Conservation (phyloP, 2,797 vertebrate genomes). For the Psittacula echo region DNA sequence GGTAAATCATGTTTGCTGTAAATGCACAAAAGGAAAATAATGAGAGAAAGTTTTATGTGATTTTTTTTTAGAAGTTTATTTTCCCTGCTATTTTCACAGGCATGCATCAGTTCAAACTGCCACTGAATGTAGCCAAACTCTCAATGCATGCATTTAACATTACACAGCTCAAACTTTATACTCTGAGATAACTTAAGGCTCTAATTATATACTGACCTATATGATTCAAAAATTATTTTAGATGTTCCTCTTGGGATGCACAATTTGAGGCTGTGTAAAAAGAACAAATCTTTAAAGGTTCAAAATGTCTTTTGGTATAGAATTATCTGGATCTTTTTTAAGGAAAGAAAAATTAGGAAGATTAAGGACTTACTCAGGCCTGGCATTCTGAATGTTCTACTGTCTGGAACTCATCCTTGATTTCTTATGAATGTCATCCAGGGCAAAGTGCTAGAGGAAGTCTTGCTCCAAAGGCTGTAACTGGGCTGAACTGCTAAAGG, state of each 20-base stretch:
- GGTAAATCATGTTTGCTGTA: background rate
- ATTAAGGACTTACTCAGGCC: background rate
- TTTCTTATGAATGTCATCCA: background rate
- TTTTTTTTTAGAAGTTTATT: slow-evolving; percentile 19
- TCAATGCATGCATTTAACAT: slow-evolving; percentile 9
- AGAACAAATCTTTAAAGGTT: background rate
- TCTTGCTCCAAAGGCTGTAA: background rate
- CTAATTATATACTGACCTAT: slow-evolving; percentile 42
- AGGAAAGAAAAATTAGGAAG: background rate
- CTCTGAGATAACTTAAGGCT: background rate
- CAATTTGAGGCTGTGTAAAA: background rate
- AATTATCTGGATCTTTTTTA: background rate
- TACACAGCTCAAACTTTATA: slow-evolving; percentile 7
- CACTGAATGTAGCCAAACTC: background rate
- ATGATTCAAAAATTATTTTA: slow-evolving; percentile 32
- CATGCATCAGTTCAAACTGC: background rate
- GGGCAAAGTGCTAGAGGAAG: background rate
- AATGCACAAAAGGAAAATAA: background rate
- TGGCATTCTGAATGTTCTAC: background rate
- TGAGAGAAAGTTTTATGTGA: background rate
- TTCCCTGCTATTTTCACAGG: slow-evolving; percentile 7
- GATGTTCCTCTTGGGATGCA: background rate
- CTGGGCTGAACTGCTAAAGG: background rate
- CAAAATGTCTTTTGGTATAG: background rate
- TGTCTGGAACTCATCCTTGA: background rate